Evolutionary conservation across 2,113 vertebrate species (phyloP).

Genomic region (Acrocephalus kingi): DNA sequence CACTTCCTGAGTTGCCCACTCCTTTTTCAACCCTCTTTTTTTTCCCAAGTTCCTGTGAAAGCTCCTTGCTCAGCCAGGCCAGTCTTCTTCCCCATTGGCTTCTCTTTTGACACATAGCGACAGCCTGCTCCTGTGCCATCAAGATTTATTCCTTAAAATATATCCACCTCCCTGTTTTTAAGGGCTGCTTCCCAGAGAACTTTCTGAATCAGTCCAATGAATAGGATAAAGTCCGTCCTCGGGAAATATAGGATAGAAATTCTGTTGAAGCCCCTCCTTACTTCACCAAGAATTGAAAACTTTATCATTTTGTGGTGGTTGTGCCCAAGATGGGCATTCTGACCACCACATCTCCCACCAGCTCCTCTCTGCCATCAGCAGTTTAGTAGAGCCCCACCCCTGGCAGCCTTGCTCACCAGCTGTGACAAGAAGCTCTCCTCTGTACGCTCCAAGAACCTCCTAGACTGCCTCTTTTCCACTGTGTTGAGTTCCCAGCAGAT

Average conservation of each 20-base stretch:
- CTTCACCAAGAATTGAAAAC: background rate
- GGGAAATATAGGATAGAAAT: background rate
- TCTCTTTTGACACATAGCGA: background rate
- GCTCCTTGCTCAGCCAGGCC: background rate
- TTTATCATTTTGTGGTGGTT: too few species aligned
- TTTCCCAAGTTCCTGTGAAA: background rate
- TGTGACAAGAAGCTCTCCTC: background rate
- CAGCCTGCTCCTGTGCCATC: fast-evolving
- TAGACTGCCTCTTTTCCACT: background rate
- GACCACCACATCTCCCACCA: background rate
- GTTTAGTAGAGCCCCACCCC: background rate
- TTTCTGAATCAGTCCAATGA: background rate
- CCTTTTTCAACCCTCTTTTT: background rate
- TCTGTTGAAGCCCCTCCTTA: background rate
- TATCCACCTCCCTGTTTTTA: background rate
- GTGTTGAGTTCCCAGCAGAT: background rate
- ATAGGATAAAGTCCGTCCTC: fast-evolving
- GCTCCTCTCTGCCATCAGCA: background rate
- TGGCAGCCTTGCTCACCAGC: background rate
- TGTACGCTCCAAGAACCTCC: background rate
- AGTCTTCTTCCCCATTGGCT: background rate
- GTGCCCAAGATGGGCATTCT: background rate
- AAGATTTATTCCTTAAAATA: background rate
- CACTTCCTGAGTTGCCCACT: background rate
- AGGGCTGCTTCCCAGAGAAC: background rate